Conservation (phyloP, 2,888 invertebrate species). For the Melinaea marsaeus region DNA sequence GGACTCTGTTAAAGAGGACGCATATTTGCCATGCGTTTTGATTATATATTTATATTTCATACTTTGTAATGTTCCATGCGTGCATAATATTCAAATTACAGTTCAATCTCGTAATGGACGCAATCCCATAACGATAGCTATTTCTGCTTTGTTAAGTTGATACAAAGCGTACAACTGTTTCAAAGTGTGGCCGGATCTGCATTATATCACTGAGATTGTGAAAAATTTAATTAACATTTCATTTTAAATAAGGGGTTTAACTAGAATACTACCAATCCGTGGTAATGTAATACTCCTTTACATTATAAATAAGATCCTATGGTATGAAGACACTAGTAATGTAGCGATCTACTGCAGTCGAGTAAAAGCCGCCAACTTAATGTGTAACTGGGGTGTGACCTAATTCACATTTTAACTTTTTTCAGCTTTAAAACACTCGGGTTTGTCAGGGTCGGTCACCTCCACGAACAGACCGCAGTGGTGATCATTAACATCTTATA, state of each 20-base stretch:
- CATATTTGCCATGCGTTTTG: not conserved
- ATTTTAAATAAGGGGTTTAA: not conserved
- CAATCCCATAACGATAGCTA: conserved; percentile 13
- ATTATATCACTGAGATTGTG: not conserved
- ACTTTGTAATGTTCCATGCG: not conserved
- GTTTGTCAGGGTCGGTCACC: not conserved
- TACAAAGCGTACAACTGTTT: conserved; percentile 11
- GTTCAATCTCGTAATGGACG: conserved; percentile 20
- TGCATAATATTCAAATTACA: conserved; percentile 20
- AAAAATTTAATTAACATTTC: not conserved
- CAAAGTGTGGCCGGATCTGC: conserved; percentile 8
- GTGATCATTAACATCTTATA: conserved; percentile 1
- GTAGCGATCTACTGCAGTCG: not conserved
- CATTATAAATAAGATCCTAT: no score
- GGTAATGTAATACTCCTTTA: no score
- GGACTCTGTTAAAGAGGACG: no score
- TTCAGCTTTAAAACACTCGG: not conserved
- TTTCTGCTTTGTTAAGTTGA: conserved; percentile 19
- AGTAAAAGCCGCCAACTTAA: not conserved
- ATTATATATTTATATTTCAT: not conserved
- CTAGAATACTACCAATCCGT: no score
- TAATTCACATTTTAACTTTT: not conserved
- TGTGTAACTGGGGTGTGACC: not conserved
- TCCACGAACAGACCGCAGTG: conserved; percentile 2
- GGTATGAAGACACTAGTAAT: not conserved